Evolutionary conservation across 2,797 vertebrate genomes (phyloP).

Genomic region (Cygnus olor): DNA sequence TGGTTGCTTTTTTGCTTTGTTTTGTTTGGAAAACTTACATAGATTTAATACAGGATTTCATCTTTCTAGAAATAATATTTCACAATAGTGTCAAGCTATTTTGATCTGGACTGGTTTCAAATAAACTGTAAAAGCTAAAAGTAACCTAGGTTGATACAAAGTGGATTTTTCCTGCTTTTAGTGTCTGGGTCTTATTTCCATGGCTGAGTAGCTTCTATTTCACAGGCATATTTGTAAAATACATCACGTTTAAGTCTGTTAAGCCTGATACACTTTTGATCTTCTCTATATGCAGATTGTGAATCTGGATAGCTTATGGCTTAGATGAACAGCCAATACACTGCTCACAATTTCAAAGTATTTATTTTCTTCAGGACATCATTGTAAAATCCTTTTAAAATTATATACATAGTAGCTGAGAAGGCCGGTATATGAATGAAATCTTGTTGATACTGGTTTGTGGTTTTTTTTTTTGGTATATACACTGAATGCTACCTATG

Average conservation of each 20-base stretch:
- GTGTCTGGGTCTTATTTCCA: slow-evolving; percentile 79
- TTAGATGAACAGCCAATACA: slow-evolving; percentile 77
- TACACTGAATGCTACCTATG: not conserved
- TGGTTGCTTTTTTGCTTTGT: not conserved
- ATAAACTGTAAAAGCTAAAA: not conserved
- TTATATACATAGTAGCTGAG: not conserved
- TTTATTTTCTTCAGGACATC: not conserved
- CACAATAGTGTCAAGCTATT: not conserved
- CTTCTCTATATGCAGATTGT: slow-evolving; percentile 28
- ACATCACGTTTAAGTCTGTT: slow-evolving; percentile 7
- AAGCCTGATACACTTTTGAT: slow-evolving; percentile 54
- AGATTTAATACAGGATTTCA: not conserved
- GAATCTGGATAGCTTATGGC: slow-evolving; percentile 65
- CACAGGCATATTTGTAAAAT: slow-evolving; percentile 60
- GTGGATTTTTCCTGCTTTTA: not conserved
- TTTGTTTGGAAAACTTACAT: not conserved
- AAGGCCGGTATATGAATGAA: not conserved
- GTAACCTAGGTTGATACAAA: not conserved
- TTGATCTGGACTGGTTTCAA: slow-evolving; percentile 20
- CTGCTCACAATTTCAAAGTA: not conserved
- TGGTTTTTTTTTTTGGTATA: not conserved
- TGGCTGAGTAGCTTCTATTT: slow-evolving; percentile 75
- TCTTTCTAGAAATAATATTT: not conserved
- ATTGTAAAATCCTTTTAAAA: slow-evolving; percentile 25
- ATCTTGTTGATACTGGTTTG: not conserved